A percentile compares a stretch with the other conserved stretches of the same genome.
These are phyloP conservation scores for Parotocinclus haroldoi DNA, from an alignment of 2,797 vertebrate species.

Conservation along the genomic window DNA sequence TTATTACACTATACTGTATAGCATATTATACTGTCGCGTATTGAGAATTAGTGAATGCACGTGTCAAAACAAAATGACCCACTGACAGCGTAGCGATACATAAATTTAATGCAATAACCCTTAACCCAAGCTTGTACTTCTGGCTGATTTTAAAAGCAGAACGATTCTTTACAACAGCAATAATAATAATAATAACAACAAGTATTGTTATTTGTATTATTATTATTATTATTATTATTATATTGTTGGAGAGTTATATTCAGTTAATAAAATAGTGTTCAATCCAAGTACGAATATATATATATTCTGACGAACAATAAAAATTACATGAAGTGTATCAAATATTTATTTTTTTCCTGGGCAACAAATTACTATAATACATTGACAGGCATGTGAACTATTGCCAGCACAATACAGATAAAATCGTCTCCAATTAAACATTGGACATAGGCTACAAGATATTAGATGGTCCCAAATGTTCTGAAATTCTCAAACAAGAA, in stretches of 20 bases:
- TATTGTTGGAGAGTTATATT: constrained; percentile 71
- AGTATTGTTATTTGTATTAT: constrained; percentile 54
- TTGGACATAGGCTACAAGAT: constrained; percentile 83
- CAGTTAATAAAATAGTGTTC: constrained; percentile 97
- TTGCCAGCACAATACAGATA: constrained; percentile 97
- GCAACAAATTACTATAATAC: constrained; percentile 99
- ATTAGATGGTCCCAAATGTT: constrained; percentile 87
- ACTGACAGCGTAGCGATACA: neutral
- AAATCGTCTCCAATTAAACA: constrained; percentile 94
- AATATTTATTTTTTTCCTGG: constrained; percentile 99
- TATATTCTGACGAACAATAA: constrained; percentile 73
- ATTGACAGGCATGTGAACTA: constrained; percentile 98
- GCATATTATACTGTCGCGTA: constrained; percentile 15
- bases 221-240: constrained; percentile 76
- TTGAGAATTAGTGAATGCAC: constrained; percentile 11
- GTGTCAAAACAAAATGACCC: constrained; percentile 10
- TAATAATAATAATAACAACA: neutral
- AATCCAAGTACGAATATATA: constrained; percentile 86
- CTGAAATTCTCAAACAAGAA: constrained; percentile 77
- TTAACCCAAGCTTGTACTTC: constrained; percentile 54
- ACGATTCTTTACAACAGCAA: constrained; percentile 61
- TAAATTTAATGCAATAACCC: constrained; percentile 46
- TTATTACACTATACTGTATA: neutral
- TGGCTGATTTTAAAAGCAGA: constrained; percentile 64
- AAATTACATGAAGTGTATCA: constrained; percentile 99